phyloP scores from a whole-genome alignment of 2,888 invertebrate genomes.

The Scelioninae gen. 1 region DNA sequence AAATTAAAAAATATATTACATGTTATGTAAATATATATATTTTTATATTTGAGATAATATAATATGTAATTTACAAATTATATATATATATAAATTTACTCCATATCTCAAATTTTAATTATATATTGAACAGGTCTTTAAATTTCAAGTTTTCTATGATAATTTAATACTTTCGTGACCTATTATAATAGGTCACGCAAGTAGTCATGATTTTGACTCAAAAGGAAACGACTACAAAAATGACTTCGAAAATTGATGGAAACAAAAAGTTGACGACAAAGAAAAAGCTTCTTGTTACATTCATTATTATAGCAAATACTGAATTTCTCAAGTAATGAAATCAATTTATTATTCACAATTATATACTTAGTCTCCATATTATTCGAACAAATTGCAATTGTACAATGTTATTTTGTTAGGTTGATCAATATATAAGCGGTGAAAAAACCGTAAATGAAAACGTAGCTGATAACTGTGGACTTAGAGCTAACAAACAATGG shows the following conservation, averaged over 20 bases:
- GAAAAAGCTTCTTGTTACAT: constrained; percentile 93
- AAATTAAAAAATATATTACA: too few species aligned
- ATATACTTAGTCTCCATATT: not conserved
- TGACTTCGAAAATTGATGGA: constrained; percentile 38
- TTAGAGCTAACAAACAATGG: constrained; percentile 89
- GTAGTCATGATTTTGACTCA: constrained; percentile 57
- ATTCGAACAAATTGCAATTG: not conserved
- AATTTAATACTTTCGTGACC: too few species aligned
- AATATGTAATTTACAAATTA: too few species aligned
- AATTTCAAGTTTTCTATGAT: constrained; percentile 54
- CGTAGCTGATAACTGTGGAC: constrained; percentile 93
- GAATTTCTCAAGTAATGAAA: constrained; percentile 86
- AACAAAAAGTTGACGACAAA: constrained; percentile 73
- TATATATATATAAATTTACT: too few species aligned
- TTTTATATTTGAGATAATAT: too few species aligned
- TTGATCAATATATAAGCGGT: constrained; percentile 88
- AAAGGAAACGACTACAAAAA: constrained; percentile 41
- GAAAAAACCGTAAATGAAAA: constrained; percentile 91
- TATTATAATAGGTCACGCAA: constrained; percentile 59
- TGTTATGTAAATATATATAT: too few species aligned
- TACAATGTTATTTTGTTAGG: constrained; percentile 68
- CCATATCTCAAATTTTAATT: too few species aligned
- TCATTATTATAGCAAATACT: constrained; percentile 91
- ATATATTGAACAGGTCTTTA: constrained; percentile 35
- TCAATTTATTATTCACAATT: not conserved